phyloP scores from a whole-genome alignment of 2,113 vertebrate species.

The Thinocorus orbignyianus region DNA sequence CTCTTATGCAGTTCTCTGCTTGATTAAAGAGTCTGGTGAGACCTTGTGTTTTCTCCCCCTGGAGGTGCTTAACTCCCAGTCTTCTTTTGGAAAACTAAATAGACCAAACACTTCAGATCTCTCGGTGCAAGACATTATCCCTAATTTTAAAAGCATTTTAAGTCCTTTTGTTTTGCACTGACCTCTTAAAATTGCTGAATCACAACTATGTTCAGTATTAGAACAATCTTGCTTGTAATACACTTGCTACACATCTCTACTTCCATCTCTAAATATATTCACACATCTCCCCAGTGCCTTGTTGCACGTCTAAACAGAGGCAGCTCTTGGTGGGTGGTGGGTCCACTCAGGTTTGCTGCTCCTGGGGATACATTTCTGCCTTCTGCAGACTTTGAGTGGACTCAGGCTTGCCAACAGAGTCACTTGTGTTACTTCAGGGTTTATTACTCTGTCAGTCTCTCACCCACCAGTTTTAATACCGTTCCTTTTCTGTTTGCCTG shows the following conservation, averaged over 20 bases:
- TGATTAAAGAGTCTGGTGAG: background rate
- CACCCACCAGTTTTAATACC: background rate
- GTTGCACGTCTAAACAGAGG: background rate
- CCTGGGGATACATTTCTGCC: background rate
- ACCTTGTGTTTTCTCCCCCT: background rate
- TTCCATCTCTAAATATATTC: background rate
- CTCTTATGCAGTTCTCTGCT: background rate
- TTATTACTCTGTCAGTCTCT: background rate
- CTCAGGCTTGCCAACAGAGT: background rate
- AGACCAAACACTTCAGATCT: background rate
- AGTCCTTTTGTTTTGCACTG: background rate
- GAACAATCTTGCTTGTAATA: background rate
- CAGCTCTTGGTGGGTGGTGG: background rate
- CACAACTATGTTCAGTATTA: background rate
- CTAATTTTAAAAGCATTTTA: background rate
- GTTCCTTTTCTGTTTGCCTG: background rate
- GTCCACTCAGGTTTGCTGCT: background rate
- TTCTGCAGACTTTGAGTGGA: background rate
- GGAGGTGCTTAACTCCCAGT: background rate
- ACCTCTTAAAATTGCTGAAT: background rate
- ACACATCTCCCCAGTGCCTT: background rate
- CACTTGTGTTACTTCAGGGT: background rate
- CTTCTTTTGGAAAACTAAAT: background rate
- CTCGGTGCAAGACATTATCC: background rate
- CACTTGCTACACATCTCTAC: rapidly evolving